Evolutionary conservation across 2,113 vertebrate genomes (phyloP), one percentile per base, ranked within the genome.

Genomic region (Agelaius phoeniceus): DNA sequence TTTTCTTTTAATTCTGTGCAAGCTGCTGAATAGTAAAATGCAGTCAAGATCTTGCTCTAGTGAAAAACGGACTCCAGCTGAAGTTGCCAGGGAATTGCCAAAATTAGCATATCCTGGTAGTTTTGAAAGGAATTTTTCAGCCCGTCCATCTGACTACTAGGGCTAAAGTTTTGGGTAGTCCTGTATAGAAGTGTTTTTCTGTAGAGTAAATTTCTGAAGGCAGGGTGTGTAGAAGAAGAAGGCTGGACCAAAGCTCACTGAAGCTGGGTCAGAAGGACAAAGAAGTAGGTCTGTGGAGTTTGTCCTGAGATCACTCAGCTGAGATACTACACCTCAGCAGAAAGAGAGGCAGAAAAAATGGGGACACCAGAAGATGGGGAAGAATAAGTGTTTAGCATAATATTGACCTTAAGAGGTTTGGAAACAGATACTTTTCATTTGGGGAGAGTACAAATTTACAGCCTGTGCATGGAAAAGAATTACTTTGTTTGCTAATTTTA

Each of bases 21-120:
- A 93, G 81, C 95, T 97, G 96, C 95, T 97, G 97, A 95, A 90
- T 9, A 54, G 95, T 71, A 65, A 97, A 97, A 89, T 58, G 71
- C 63, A 96, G 89, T 89, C 78, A 81, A 89, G 90, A 55, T 96
- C 89, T 95, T 94, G 65, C 84, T 94, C 91, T 46, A 86, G 84
- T 2, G 1, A 55, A 95, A 97, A 90, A 22, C 15, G 12, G 74
- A 75, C 73, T 77, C 91, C 84, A 89, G 90, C 43, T 73, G 85
- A 91, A 79, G 75, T 62, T 69, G 30, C 46, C n/a, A 27, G 51
- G 52, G 88, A 48, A 67, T 71, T 80, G 63, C 43, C 75, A 46
- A 52, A 62, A 66, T 94, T 41, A 87, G 21, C 46, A 78, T 68
- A 55, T 48, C 65, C 39, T 55, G 30, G 31, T 55, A 27, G 33